Conservation (phyloP, 2,797 vertebrate species). For the Pangasius krempfi region DNA sequence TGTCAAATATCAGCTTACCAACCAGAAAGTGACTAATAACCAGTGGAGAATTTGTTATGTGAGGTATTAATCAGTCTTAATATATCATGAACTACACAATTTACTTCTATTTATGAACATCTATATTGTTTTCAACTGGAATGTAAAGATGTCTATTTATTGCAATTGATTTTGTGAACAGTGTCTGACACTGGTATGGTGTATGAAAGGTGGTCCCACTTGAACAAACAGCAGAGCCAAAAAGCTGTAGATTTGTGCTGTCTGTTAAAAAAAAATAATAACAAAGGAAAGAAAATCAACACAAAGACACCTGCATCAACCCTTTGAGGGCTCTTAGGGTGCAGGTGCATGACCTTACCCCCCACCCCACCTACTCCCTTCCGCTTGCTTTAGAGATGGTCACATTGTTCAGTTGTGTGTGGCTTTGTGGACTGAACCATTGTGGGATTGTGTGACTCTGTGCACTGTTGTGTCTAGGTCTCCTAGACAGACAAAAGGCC, state of each 20-base stretch:
- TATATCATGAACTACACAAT: background rate
- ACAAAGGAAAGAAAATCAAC: conserved; percentile 51
- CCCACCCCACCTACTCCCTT: conserved; percentile 32
- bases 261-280: conserved; percentile 13
- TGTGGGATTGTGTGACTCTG: conserved; percentile 67
- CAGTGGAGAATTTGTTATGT: background rate
- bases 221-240: background rate
- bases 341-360: conserved; percentile 70
- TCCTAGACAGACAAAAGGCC: conserved; percentile 72
- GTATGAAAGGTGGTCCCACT: background rate
- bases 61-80: background rate
- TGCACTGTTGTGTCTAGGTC: conserved; percentile 80
- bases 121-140: background rate
- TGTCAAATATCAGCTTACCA: conserved; percentile 32
- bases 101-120: background rate
- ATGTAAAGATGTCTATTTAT: background rate
- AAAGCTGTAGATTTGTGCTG: background rate
- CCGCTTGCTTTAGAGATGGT: conserved; percentile 66
- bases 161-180: background rate
- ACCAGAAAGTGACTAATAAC: conserved; percentile 6
- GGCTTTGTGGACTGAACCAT: conserved; percentile 71
- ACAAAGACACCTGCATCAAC: conserved; percentile 74
- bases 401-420: conserved; percentile 74
- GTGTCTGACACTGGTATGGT: background rate
- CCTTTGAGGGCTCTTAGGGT: conserved; percentile 56